Conservation (phyloP, 2,797 vertebrate species). For the Lutjanus argentimaculatus region DNA sequence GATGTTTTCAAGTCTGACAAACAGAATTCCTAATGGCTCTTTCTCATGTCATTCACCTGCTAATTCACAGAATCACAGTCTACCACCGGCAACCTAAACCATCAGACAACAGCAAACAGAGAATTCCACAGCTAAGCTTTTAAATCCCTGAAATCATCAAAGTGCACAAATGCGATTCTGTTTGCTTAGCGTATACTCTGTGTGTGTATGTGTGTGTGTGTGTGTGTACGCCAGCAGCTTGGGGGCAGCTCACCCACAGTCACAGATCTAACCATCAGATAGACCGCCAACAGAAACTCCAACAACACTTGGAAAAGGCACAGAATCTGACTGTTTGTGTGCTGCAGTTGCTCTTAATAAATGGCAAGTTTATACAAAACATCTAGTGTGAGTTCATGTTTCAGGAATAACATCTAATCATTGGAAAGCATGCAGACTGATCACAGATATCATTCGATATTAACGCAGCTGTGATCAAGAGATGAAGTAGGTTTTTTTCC, state of each 20-base stretch:
- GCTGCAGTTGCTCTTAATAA: not conserved
- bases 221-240: conserved; percentile 52
- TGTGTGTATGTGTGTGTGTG: not conserved
- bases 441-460: not conserved
- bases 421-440: not conserved
- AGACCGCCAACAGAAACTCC: conserved; percentile 16
- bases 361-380: not conserved
- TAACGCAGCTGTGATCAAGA: not conserved
- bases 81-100: conserved; percentile 38
- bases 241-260: conserved; percentile 54
- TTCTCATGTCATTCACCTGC: conserved; percentile 65
- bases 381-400: not conserved
- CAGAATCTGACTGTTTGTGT: not conserved
- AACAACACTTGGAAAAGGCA: conserved; percentile 15
- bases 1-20: conserved; percentile 35
- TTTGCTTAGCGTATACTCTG: conserved; percentile 74
- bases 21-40: conserved; percentile 13
- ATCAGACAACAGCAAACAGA: conserved; percentile 73
- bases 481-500: conserved; percentile 32
- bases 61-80: conserved; percentile 60
- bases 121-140: conserved; percentile 81
- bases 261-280: conserved; percentile 45
- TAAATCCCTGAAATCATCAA: conserved; percentile 80
- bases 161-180: conserved; percentile 80
- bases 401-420: not conserved